A percentile compares a stretch with the other conserved stretches of the same genome.
phyloP scores from a whole-genome alignment of 2,113 vertebrate genomes.

The Pyxicephalus adspersus region DNA sequence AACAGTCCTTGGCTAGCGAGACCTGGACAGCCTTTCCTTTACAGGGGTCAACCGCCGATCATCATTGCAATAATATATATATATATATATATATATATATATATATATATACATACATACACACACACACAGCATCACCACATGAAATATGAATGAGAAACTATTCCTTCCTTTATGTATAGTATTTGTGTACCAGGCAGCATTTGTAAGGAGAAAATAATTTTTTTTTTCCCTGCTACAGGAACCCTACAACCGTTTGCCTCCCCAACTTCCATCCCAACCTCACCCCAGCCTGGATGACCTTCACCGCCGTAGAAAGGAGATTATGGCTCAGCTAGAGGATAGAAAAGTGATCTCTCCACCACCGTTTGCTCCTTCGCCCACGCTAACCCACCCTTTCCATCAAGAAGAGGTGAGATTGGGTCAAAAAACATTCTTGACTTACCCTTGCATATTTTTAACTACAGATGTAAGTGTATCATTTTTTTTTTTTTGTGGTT shows the following conservation, averaged over 20 bases:
- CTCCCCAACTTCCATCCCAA: constrained; percentile 66
- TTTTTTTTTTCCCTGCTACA: constrained; percentile 55
- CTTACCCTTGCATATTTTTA: background rate
- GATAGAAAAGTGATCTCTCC: constrained; percentile 96
- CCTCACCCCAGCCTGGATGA: constrained; percentile 89
- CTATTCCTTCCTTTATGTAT: no score
- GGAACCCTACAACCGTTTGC: constrained; percentile 71
- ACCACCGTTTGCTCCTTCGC: constrained; percentile 91
- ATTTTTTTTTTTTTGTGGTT: constrained; percentile 59
- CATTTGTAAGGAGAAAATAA: no score
- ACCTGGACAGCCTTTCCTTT: no score
- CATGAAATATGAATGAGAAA: no score
- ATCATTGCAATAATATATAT: no score
- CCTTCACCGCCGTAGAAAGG: constrained; percentile 89
- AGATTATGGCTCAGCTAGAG: constrained; percentile 94
- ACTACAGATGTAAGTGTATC: background rate
- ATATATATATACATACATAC: no score
- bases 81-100: no score
- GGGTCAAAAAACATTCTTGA: background rate
- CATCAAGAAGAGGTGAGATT: constrained; percentile 84
- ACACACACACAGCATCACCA: no score
- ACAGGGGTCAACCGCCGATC: no score
- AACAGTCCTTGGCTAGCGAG: no score
- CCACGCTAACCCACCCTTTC: constrained; percentile 87
- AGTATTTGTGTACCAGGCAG: no score